Base-by-base conservation (phyloP, 1,140 invertebrate species). In the Whitmania pigra region DNA sequence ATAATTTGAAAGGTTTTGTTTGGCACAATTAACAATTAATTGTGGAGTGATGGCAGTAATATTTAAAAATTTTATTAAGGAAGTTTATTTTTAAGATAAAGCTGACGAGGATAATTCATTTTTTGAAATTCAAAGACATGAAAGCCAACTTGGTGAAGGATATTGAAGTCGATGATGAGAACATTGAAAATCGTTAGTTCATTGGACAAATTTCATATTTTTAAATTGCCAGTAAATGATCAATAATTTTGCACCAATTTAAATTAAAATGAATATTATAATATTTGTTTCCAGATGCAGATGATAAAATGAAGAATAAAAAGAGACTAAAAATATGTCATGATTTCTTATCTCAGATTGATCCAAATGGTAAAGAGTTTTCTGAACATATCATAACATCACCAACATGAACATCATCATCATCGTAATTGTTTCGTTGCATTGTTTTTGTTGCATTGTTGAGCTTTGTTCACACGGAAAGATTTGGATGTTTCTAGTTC, bases 41-140 rank as follows among this genome's bases (percentile, higher is more conserved):
- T 31, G 9, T 63, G 22, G 57, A 63, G 22, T n/a, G 22, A 63
- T 63, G 9, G 11, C 9, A 63, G 22, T 25, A 1, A 6, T 63
- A 63, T 6, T 17, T n/a, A 25, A 31, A 63, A 4, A 63, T 63
- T 4, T 63, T 7, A 63, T 63, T 13, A 63, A 31, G 29, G 9
- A 63, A 63, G 22, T 63, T 63, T 63, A 18, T 63, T 13, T 63
- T 63, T 4, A 22, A 63, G 57, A 63, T 25, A 63, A 63, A 63
- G 29, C 29, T 63, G 29, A 63, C 22, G 0, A 22, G 29, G 57
- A 31, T 63, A 63, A 63, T 63, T 63, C 22, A 63, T 22, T 63
- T 63, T 63, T 31, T 63, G 57, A 63, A 31, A 63, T 63, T 63
- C 57, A 63, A 63, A 63, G 57, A 63, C 18, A 25, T 63, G 29